Percentiles rank a stretch among this genome's conserved stretches.
These are phyloP conservation scores for Hippoglossus stenolepis DNA, from an alignment of 2,113 vertebrate species.

Conservation along the genomic window DNA sequence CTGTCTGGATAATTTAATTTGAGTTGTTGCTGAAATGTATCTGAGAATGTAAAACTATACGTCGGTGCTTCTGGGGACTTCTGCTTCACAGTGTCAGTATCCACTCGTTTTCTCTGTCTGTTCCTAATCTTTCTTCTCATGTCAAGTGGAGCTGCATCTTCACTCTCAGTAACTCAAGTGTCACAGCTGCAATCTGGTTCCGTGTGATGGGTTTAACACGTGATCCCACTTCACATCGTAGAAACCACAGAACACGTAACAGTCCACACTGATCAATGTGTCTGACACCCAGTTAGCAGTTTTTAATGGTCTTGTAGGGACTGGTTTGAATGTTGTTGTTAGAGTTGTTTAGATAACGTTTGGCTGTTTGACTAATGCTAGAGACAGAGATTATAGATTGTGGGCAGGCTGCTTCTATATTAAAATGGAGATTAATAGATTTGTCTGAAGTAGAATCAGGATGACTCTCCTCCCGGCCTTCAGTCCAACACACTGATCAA, in stretches of 20 bases:
- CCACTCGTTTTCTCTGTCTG: background rate
- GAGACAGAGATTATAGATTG: conserved; percentile 11
- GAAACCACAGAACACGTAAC: background rate
- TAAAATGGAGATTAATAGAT: background rate
- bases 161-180: background rate
- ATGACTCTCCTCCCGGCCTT: too few species aligned
- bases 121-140: background rate
- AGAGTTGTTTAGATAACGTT: background rate
- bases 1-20: background rate
- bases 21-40: background rate
- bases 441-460: too few species aligned
- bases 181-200: background rate
- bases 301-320: background rate
- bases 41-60: background rate
- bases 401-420: background rate
- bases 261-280: background rate
- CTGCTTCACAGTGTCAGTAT: background rate
- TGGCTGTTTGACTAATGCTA: background rate
- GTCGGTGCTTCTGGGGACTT: background rate
- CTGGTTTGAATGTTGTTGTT: conserved; percentile 17
- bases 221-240: background rate
- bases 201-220: background rate
- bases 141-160: conserved; percentile 5
- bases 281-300: background rate
- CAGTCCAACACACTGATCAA: too few species aligned